Evolutionary conservation across 2,888 invertebrate species (phyloP), one percentile per base, ranked within the genome.

Genomic region (Melanargia galathea): DNA sequence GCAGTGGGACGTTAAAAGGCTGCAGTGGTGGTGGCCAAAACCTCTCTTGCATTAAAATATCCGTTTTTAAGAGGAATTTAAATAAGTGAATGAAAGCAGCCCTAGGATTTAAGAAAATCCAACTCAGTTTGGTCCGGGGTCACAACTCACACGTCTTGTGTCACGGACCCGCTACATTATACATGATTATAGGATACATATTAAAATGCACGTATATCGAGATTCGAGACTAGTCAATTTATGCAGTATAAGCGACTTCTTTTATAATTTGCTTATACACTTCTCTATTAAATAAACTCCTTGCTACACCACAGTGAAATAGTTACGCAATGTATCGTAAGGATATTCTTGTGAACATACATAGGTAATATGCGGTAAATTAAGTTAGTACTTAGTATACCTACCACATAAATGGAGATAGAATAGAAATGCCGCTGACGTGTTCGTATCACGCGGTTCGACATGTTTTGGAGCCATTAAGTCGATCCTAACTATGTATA

Each of bases 131-230:
- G 49, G 60, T 49, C 60, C 84, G 77, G 78, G 89, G 88, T 72
- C 85, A 63, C 86, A 83, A 86, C 87, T 84, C 79, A 63, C 86
- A 83, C 86, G 88, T 84, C 79, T 65, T 69, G 77, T 84, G 89
- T 86, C 90, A 90, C 77, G 90, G 90, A 77, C 86, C 70, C 20
- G 22, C 1, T 51, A 62, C 64, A 55, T 45, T 57, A n/a, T n/a
- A n/a, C n/a, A n/a, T n/a, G n/a, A n/a, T n/a, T n/a, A 33, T 45
- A n/a, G 16, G 13, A 38, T 57, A 57, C 46, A 48, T 66, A 49
- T 46, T 22, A 49, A 54, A 18, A 51, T 18, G 20, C 62, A 59
- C 35, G 55, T 40, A 57, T 45, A 46, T 24, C 10, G 7, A 33
- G 3, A 61, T 30, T 51, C n/a, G 6, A 13, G n/a, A 38, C 38